Evolutionary conservation across 2,113 vertebrate genomes (phyloP), one percentile per base, ranked within the genome.

Genomic region (Trochalopteron elliotii): DNA sequence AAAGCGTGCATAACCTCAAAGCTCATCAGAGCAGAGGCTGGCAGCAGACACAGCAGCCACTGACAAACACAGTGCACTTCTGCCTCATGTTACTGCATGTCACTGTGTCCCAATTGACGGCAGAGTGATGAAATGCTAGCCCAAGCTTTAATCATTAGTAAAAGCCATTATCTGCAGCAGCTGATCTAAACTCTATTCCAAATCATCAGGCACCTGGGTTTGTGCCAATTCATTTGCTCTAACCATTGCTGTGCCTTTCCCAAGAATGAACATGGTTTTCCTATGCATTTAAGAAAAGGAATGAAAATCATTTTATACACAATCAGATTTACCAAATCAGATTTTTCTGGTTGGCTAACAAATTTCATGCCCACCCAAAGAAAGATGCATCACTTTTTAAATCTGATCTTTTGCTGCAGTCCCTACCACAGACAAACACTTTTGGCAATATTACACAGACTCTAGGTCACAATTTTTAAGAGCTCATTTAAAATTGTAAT

Each of bases 121-220:
- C 14, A 92, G 72, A 27, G 83, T 89, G 80, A 90, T 47, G 89
- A 93, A 94, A 95, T 1, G 1, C 76, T 60, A 52, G 68, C 45
- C 68, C 88, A 52, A 74, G 88, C 79, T 95, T 83, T 94, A 96
- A 94, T 95, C 95, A 83, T 95, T 93, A 97, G 49, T 82, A 93
- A 95, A 95, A 96, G 94, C 92, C 93, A 93, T 94, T 92, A 96
- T 96, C 92, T 90, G 92, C 76, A 92, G 72, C 28, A 0, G 93
- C 88, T 90, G 56, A 94, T 80, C 37, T 92, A 60, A 85, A 88
- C 68, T 55, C 79, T 93, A 53, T 81, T 81, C 79, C 65, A 89
- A 94, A 95, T 65, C 3, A 0, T 88, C 85, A 93, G 83, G 77
- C 64, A 94, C 49, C 74, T 95, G 94, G 91, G 49, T 57, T 79